Percentiles rank a stretch among this genome's conserved stretches.
These are phyloP conservation scores for Pachyrhynchus sulphureomaculatus DNA, from an alignment of 1,140 invertebrate species.

Conservation along the genomic window DNA sequence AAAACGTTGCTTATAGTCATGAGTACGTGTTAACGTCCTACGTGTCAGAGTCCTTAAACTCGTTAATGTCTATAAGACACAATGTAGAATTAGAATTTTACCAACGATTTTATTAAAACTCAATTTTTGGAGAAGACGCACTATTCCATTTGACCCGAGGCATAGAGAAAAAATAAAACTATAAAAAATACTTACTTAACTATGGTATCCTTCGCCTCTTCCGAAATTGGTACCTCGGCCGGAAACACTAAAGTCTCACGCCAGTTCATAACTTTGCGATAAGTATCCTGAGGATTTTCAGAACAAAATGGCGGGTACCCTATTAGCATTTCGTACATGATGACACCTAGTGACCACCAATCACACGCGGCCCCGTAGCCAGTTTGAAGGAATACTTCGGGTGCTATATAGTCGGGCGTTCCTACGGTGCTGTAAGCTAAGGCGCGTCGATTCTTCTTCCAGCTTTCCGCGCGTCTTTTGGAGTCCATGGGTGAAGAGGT, in stretches of 20 bases:
- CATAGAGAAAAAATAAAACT: no score
- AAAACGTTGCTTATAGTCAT: no score
- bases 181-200: slow-evolving; percentile 54
- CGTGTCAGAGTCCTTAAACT: no score
- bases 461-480: slow-evolving; percentile 94
- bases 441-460: slow-evolving; percentile 94
- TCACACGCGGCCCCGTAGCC: slow-evolving; percentile 97
- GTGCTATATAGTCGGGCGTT: slow-evolving; percentile 99
- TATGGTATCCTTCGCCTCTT: slow-evolving; percentile 85
- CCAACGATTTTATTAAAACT: no score
- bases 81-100: no score
- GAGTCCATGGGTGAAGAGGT: slow-evolving; percentile 89
- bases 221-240: slow-evolving; percentile 97
- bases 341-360: slow-evolving; percentile 99
- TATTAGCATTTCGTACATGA: slow-evolving; percentile 99
- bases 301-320: slow-evolving; percentile 99
- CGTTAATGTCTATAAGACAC: no score
- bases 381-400: slow-evolving; percentile 93
- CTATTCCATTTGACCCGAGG: no score
- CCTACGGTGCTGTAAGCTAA: slow-evolving; percentile 96
- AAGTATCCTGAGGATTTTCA: slow-evolving; percentile 99
- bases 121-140: no score
- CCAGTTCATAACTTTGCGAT: slow-evolving; percentile 99
- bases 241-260: slow-evolving; percentile 96
- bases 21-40: no score